Conservation (phyloP, 2,113 vertebrate genomes). For the Xiphias gladius region DNA sequence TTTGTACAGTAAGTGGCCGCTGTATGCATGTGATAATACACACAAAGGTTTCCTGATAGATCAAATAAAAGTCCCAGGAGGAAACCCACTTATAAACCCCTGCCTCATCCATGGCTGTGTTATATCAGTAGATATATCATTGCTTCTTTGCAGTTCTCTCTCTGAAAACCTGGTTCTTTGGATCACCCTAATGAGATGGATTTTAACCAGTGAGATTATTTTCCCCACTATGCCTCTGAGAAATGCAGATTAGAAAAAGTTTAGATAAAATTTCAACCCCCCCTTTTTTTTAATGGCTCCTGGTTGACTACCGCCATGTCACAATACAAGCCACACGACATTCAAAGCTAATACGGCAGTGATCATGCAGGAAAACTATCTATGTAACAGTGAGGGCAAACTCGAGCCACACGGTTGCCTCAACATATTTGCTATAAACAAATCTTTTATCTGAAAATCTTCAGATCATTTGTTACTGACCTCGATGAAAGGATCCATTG, state of each 20-base stretch:
- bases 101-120: not conserved
- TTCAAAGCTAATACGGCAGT: not conserved
- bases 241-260: not conserved
- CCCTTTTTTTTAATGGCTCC: not conserved
- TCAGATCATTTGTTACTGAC: not conserved
- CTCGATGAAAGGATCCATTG: not conserved
- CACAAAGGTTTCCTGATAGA: no score
- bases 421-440: not conserved
- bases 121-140: not conserved
- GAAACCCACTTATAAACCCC: no score
- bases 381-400: not conserved
- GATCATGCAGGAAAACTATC: not conserved
- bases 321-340: not conserved
- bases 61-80: no score
- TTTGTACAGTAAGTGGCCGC: no score
- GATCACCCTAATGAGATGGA: not conserved
- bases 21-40: no score
- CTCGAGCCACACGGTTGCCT: not conserved
- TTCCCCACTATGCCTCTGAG: not conserved
- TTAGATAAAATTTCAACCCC: not conserved
- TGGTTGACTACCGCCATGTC: not conserved
- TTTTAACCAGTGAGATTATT: not conserved
- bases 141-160: not conserved
- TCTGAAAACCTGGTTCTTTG: slow-evolving; percentile 30
- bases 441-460: not conserved